Evolutionary conservation across 2,113 vertebrate species (phyloP), one percentile per base, ranked within the genome.

Genomic region (Sylvietta virens): DNA sequence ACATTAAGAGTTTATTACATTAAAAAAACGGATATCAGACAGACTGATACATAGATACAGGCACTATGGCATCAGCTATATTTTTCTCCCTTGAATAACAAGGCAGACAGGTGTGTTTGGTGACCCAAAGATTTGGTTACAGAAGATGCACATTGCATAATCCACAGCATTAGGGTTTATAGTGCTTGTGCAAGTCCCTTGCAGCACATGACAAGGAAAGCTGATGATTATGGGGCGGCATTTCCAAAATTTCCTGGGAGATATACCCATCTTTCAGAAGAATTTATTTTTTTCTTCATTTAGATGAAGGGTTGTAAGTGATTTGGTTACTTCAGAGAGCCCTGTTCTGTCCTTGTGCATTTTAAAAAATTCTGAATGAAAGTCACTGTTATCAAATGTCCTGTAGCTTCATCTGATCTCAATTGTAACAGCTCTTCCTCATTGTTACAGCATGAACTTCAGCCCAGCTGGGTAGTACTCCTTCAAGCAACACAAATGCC

Each of bases 401-500:
- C 77, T 78, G 51, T 91, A 91, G 61, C 72, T 96, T 95, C 74
- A 69, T 90, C 86, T 84, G 54, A 92, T 85, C 86, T 94, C 83
- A 95, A 96, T 95, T 60, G 45, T 91, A 94, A 58, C 61, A 90
- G 56, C 84, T 57, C 73, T 95, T 97, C 62, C 83, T 97, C 88
- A 66, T 66, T 94, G 96, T 95, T 95, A 88, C 78, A 97, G 94
- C 80, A 79, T 90, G 92, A 94, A 86, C 65, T 76, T 93, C 88
- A 87, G 37, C 94, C 73, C 95, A 93, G 82, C 65, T 95, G 80
- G 71, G 31, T 82, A 83, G 42, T 44, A 21, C 48, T 85, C 97
- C 94, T 95, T 95, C 94, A 96, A 95, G 87, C 54, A 97, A 95
- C 77, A 94, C 80, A 97, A 96, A 91, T 86, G 44, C 28, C 44